Percentiles rank a stretch among this genome's conserved stretches.
Evolutionary conservation across 2,888 invertebrate genomes (phyloP).

Genomic region (Xylota sylvarum): DNA sequence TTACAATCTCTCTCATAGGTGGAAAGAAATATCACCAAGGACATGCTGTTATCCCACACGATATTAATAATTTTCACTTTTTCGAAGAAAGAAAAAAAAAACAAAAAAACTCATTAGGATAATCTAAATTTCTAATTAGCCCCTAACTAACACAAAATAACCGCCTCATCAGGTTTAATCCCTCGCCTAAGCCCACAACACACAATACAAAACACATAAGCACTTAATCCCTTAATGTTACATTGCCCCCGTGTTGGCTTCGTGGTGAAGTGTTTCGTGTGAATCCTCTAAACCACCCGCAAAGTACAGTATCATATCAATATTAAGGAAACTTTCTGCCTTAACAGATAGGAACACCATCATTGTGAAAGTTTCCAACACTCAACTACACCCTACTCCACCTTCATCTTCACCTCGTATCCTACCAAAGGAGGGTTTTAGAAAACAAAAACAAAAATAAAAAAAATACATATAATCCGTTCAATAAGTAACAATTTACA

Average conservation of each 20-base stretch:
- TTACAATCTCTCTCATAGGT: background rate
- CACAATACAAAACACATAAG: constrained; percentile 50
- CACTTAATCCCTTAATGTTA: constrained; percentile 69
- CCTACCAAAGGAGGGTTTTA: background rate
- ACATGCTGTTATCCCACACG: background rate
- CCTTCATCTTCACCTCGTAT: background rate
- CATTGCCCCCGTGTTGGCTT: constrained; percentile 43
- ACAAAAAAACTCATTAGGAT: constrained; percentile 22
- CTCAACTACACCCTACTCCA: background rate
- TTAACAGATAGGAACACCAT: constrained; percentile 9
- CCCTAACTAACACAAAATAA: constrained; percentile 53
- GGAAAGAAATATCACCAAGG: background rate
- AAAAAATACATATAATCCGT: constrained; percentile 33
- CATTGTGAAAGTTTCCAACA: constrained; percentile 33
- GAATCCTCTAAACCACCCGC: constrained; percentile 27
- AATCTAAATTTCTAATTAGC: constrained; percentile 58
- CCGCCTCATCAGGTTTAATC: constrained; percentile 48
- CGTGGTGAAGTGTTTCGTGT: background rate
- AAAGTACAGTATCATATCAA: constrained; percentile 27
- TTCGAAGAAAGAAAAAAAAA: background rate
- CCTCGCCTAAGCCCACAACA: constrained; percentile 18
- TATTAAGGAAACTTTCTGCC: constrained; percentile 23
- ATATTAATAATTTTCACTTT: background rate
- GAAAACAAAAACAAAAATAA: background rate
- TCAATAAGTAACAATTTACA: constrained; percentile 55